Evolutionary conservation across 64 coral and sea anemone species (phyloP), one percentile per base, ranked within the genome.

Genomic region (Stichodactyla helianthus): DNA sequence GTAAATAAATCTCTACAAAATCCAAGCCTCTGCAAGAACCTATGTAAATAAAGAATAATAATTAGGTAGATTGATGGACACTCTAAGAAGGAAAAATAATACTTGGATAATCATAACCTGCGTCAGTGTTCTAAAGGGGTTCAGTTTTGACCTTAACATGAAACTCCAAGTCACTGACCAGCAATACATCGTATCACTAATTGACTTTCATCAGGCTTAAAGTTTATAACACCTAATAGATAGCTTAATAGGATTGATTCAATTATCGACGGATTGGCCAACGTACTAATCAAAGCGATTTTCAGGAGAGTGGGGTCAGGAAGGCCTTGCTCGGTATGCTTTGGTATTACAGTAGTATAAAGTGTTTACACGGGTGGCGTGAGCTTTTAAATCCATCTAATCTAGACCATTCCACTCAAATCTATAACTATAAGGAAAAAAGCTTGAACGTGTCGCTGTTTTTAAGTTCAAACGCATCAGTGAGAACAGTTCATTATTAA

Each of bases 31-130:
- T 31, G 22, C 68, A 74, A 74, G 65, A 74, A 74, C 68, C 68
- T 74, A 74, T 27, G 68, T 31, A 74, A 74, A 74, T 74, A 74
- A 27, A 74, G 68, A 74, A 74, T 74, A 35, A 74, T 74, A 74
- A 74, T 74, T 74, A 74, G 68, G 25, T 23, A 74, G 11, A 23
- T 74, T 68, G 68, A 74, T 74, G 25, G 55, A 74, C 68, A 74
- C 7, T 4, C 27, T 74, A 74, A 27, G 25, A 74, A 74, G 22
- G 23, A 9, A 74, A 74, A 74, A 74, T 74, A 74, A 74, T 28
- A 31, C 22, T 23, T 1, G 4, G 25, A 74, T 23, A 74, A 74
- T 27, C 68, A 31, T 27, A 23, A 31, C 68, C 12, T 74, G 26
- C 68, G 68, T 31, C 68, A 74, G 68, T 74, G 10, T 74, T 74